A percentile compares a stretch with the other conserved stretches of the same genome.
phyloP scores from a whole-genome alignment of 23 tunicate genomes.

The Trididemnum miniatum region DNA sequence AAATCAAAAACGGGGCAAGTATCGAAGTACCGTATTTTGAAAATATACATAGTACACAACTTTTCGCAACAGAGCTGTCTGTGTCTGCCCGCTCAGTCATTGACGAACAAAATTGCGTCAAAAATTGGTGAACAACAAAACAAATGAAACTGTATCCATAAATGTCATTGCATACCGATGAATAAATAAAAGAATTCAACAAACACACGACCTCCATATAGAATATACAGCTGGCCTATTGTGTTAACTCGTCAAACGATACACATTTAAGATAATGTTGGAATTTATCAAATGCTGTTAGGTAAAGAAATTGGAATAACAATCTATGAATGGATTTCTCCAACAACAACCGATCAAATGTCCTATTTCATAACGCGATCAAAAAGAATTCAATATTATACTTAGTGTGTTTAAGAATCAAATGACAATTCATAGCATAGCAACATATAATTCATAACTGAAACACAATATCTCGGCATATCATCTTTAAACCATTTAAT shows the following conservation, averaged over 20 bases:
- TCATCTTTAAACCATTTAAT: background rate
- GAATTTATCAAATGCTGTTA: background rate
- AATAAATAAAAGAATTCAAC: too few species aligned
- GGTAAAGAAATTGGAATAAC: background rate
- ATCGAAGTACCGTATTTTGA: too few species aligned
- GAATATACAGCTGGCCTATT: background rate
- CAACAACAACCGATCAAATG: background rate
- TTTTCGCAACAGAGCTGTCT: too few species aligned
- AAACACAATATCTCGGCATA: background rate
- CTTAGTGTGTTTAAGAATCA: background rate
- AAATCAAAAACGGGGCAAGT: too few species aligned
- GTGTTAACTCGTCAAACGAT: background rate
- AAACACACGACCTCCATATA: too few species aligned
- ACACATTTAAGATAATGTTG: background rate
- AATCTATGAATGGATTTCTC: background rate
- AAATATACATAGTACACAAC: too few species aligned
- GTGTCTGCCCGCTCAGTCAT: too few species aligned
- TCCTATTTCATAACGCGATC: background rate
- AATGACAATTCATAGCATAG: background rate
- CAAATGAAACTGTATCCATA: too few species aligned
- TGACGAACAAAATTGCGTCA: too few species aligned
- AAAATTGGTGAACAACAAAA: too few species aligned
- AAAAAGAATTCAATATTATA: background rate
- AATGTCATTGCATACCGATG: too few species aligned
- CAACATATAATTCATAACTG: background rate